Conservation (phyloP, 2,888 invertebrate genomes). For the Erebia aethiops region DNA sequence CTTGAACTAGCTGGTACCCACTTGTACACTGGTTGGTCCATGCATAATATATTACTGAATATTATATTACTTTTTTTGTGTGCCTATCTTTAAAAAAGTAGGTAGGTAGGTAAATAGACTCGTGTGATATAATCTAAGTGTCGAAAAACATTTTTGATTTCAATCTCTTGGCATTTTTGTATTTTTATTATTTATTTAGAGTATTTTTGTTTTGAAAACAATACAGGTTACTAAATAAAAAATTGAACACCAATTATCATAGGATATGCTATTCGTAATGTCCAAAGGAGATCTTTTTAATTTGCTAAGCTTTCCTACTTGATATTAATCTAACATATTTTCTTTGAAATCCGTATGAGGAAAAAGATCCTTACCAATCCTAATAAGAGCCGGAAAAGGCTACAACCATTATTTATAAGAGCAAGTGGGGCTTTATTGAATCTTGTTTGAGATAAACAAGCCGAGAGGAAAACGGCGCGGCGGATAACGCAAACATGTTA, state of each 20-base stretch:
- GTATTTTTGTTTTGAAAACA: too few species aligned
- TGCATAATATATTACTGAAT: constrained; percentile 18
- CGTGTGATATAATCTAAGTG: not conserved
- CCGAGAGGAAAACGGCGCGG: constrained; percentile 45
- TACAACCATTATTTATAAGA: constrained; percentile 43
- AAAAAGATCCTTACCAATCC: constrained; percentile 13
- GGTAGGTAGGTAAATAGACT: too few species aligned
- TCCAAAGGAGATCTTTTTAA: too few species aligned
- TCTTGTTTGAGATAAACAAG: constrained; percentile 47
- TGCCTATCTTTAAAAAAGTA: not conserved
- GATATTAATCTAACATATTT: not conserved
- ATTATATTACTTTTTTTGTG: constrained; percentile 1
- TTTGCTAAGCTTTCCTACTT: too few species aligned
- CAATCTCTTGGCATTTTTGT: too few species aligned
- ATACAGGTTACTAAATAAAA: too few species aligned
- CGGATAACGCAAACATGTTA: constrained; percentile 50
- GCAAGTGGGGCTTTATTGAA: constrained; percentile 44
- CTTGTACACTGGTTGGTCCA: constrained; percentile 4
- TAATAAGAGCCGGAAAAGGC: constrained; percentile 28
- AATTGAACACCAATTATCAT: too few species aligned
- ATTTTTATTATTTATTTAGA: too few species aligned
- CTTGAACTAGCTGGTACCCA: constrained; percentile 9
- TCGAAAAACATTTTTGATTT: not conserved
- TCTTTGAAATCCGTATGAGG: constrained; percentile 4
- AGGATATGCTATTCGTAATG: too few species aligned